Base-by-base conservation (phyloP, 2,888 invertebrate genomes). In the Eupithecia dodoneata region DNA sequence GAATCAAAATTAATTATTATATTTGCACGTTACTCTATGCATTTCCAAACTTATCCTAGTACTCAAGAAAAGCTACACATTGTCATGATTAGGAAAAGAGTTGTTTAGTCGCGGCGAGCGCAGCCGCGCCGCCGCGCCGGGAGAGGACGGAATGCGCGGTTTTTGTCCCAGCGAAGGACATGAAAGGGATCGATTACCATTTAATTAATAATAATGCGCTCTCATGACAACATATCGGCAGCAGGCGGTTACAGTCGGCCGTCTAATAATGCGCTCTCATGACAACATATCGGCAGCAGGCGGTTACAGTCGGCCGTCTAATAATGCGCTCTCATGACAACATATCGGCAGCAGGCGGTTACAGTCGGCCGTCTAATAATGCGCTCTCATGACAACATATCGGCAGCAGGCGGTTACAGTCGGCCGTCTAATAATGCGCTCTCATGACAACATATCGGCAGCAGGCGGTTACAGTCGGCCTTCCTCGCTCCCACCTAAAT, bases 401-500 rank as follows among this genome's bases (percentile, higher is more conserved):
- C 66, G 41, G 15, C 2, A 15, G n/a, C n/a, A n/a, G 52, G 13
- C 52, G 15, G 52, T 15, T 7, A n/a, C n/a, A n/a, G n/a, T n/a
- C n/a, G n/a, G n/a, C n/a, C n/a, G n/a, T n/a, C n/a, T 74, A 80
- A 77, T 77, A 81, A 79, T 67, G 72, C 42, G 49, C 78, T 79
- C 74, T 69, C 74, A 72, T 78, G 74, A 76, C 74, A 74, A 72
- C 72, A 69, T 69, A 71, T 63, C 66, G 41, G 15, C 2, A 15
- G n/a, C n/a, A n/a, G 52, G 13, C 52, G 15, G 52, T 15, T 7
- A 15, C 15, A 15, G 15, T 0, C 30, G 30, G 41, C 4, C 65
- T 82, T 81, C 79, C 76, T 52, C 42, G 72, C 73, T 77, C 86
- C 87, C 89, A 89, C 90, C 88, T 91, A 89, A 90, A 91, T 91